Conservation (phyloP, 2,888 invertebrate species). For the Leucozona laternaria region DNA sequence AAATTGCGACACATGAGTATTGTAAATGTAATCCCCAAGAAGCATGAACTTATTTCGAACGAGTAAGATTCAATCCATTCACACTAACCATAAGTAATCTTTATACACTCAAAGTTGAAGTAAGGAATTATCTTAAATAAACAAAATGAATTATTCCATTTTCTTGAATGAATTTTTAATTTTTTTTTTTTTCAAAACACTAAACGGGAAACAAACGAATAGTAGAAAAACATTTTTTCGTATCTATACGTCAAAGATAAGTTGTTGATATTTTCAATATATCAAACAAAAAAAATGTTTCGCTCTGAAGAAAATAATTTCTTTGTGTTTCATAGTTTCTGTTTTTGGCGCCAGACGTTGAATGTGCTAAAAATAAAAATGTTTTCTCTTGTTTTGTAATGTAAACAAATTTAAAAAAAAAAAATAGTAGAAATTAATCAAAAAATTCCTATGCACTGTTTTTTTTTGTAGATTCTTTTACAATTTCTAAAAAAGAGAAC, state of each 20-base stretch:
- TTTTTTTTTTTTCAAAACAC: background rate
- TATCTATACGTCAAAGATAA: constrained; percentile 30
- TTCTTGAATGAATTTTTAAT: constrained; percentile 37
- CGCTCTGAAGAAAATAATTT: background rate
- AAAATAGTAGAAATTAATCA: constrained; percentile 1
- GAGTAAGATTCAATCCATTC: background rate
- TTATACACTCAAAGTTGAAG: background rate
- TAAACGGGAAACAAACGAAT: background rate
- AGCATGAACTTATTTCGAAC: background rate
- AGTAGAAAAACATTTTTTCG: constrained; percentile 14
- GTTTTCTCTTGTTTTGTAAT: constrained; percentile 10
- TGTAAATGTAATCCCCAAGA: background rate
- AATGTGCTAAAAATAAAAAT: constrained; percentile 6
- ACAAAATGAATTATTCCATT: background rate
- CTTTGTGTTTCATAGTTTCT: constrained; percentile 32
- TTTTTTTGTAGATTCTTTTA: background rate
- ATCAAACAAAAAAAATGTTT: background rate
- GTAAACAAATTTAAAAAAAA: constrained; percentile 18
- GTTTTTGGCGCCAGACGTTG: constrained; percentile 23
- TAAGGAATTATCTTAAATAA: constrained; percentile 19
- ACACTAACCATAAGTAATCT: background rate
- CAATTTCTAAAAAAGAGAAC: background rate
- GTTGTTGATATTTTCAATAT: constrained; percentile 26
- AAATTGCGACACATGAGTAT: no score
- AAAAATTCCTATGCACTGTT: constrained; percentile 5